These are phyloP conservation scores for Cardiocondyla obscurior DNA, from an alignment of 1,140 invertebrate species.

Conservation along the genomic window DNA sequence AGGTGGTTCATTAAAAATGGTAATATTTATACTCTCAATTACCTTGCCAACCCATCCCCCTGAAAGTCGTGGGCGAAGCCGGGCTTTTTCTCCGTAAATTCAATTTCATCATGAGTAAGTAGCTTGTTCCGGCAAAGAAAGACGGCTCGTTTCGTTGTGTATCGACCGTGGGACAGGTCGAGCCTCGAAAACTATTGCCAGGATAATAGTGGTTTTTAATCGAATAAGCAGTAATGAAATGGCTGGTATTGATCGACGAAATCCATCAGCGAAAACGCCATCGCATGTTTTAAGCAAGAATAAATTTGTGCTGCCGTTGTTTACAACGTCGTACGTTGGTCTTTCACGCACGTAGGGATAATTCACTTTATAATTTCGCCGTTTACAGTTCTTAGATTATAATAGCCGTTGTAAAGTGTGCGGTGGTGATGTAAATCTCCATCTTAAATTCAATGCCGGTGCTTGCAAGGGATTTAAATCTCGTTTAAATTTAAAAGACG, in stretches of 20 bases:
- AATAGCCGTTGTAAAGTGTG: slow-evolving; percentile 25
- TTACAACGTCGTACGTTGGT: neutral
- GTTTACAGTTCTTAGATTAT: slow-evolving; percentile 21
- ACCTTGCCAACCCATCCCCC: slow-evolving; percentile 10
- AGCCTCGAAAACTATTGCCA: neutral
- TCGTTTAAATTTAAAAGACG: slow-evolving; percentile 56
- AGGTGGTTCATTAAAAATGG: slow-evolving; percentile 64
- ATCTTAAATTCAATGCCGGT: slow-evolving; percentile 47
- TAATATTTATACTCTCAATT: slow-evolving; percentile 64
- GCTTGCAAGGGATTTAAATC: slow-evolving; percentile 49
- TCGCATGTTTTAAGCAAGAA: neutral
- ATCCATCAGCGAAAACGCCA: neutral
- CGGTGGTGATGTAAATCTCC: slow-evolving; percentile 48
- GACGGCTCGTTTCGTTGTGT: slow-evolving; percentile 42
- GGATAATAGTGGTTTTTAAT: slow-evolving; percentile 34
- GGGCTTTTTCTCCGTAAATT: slow-evolving; percentile 63
- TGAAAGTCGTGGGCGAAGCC: slow-evolving; percentile 49
- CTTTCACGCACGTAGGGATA: neutral
- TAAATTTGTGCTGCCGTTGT: neutral
- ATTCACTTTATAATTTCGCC: slow-evolving; percentile 28
- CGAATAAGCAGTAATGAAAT: neutral
- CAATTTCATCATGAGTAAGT: slow-evolving; percentile 61
- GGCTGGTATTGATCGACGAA: neutral
- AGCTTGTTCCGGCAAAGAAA: slow-evolving; percentile 46
- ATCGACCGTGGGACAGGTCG: slow-evolving; percentile 38